Percentiles rank a stretch among this genome's conserved stretches.
phyloP scores from a whole-genome alignment of 1,140 invertebrate species.

The Euwallacea fornicatus region DNA sequence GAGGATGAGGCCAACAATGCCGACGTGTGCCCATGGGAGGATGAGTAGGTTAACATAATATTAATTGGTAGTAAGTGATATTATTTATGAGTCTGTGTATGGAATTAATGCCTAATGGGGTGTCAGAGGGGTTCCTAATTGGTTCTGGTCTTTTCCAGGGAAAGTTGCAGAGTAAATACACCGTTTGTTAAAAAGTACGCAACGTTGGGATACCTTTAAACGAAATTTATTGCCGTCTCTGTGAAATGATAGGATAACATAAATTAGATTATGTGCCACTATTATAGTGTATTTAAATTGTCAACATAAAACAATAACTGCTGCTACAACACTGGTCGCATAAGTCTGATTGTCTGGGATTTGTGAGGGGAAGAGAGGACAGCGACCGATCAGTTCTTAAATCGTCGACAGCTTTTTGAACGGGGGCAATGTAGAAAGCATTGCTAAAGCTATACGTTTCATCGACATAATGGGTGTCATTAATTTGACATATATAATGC shows the following conservation, averaged over 20 bases:
- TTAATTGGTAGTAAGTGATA: background rate
- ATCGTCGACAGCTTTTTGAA: too few relatives aligned
- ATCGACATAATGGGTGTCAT: too few relatives aligned
- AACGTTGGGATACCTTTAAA: slow-evolving; percentile 84
- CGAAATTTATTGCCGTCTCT: slow-evolving; percentile 8
- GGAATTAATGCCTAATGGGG: background rate
- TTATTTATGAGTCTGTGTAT: background rate
- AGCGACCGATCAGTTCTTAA: too few relatives aligned
- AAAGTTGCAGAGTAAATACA: slow-evolving; percentile 79
- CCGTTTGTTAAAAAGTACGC: slow-evolving; percentile 90
- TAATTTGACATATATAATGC: too few relatives aligned
- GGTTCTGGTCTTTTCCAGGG: slow-evolving; percentile 58
- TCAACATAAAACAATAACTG: too few relatives aligned
- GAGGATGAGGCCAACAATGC: slow-evolving; percentile 62
- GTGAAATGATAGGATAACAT: background rate
- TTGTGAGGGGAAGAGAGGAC: too few relatives aligned
- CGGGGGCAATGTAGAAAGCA: too few relatives aligned
- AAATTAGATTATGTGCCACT: background rate
- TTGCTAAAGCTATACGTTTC: too few relatives aligned
- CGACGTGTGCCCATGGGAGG: slow-evolving; percentile 86
- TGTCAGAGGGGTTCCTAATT: background rate
- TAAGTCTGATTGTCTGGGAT: too few relatives aligned
- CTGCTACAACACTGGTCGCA: too few relatives aligned
- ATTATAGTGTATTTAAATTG: background rate
- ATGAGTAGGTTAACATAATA: slow-evolving; percentile 68